Percentiles rank a stretch among this genome's conserved stretches.
Conservation (phyloP, 2,888 invertebrate genomes). For the Macrophya annulata region DNA sequence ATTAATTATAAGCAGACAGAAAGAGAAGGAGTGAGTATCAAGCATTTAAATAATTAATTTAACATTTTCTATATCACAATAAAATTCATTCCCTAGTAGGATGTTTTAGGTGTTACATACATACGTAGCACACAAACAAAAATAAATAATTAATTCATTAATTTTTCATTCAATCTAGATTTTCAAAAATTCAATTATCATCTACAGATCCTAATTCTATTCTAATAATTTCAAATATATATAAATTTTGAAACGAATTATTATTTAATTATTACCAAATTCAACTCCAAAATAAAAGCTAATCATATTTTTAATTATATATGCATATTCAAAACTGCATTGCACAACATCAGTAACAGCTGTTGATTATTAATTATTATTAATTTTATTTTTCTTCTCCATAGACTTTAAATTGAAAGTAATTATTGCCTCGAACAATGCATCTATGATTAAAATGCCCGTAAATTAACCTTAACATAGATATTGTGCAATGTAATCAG, state of each 20-base stretch:
- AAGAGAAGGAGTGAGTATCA: conserved; percentile 80
- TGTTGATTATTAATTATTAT: neutral
- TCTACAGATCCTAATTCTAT: neutral
- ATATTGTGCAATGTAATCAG: conserved; percentile 28
- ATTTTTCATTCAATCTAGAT: conserved; percentile 61
- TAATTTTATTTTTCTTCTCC: neutral
- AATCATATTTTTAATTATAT: neutral
- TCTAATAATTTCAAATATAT: neutral
- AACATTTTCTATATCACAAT: conserved; percentile 55
- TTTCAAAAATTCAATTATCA: conserved; percentile 22
- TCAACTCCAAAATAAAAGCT: neutral
- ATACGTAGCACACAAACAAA: conserved; percentile 56
- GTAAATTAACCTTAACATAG: neutral
- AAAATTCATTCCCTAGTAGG: conserved; percentile 52
- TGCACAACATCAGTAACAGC: conserved; percentile 1
- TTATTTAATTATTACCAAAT: neutral
- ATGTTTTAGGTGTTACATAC: conserved; percentile 18
- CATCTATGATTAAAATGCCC: neutral
- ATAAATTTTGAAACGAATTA: conserved; percentile 46
- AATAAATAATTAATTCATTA: neutral
- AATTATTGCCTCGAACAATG: neutral
- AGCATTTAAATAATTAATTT: conserved; percentile 72
- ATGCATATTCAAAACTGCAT: neutral
- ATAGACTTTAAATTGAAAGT: neutral
- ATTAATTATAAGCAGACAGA: conserved; percentile 78